Evolutionary conservation across 1,140 invertebrate genomes (phyloP).

Genomic region (Bombus pascuorum): DNA sequence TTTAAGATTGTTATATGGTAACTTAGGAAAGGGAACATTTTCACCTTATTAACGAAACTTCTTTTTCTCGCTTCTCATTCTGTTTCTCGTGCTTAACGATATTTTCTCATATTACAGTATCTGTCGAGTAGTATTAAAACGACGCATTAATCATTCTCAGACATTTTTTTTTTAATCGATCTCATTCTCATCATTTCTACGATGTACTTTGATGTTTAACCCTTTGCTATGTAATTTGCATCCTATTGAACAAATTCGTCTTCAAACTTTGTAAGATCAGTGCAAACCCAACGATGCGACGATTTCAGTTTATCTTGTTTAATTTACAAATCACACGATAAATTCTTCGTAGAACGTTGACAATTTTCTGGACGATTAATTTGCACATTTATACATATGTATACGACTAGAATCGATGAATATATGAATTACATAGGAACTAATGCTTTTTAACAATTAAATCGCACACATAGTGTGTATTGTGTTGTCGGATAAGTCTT

Average conservation of each 20-base stretch:
- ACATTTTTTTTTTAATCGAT: neutral
- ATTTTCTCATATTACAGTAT: neutral
- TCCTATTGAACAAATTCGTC: neutral
- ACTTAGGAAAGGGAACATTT: neutral
- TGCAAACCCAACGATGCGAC: neutral
- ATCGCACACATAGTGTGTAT: too few species aligned
- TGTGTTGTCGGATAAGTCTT: too few species aligned
- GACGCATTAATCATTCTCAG: neutral
- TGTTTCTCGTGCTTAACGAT: neutral
- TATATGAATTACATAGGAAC: too few species aligned
- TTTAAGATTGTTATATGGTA: neutral
- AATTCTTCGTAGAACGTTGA: neutral
- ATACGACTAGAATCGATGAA: too few species aligned
- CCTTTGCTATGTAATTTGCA: constrained; percentile 1
- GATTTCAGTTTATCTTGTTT: neutral
- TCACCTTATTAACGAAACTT: constrained; percentile 8
- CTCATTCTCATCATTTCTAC: constrained; percentile 3
- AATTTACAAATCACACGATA: neutral
- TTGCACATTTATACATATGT: too few species aligned
- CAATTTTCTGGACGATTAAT: too few species aligned
- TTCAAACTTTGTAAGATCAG: neutral
- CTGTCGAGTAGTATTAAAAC: neutral
- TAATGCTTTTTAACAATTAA: too few species aligned
- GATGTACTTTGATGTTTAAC: neutral
- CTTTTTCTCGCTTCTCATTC: constrained; percentile 1